Evolutionary conservation across 2,113 vertebrate genomes (phyloP).

Genomic region (Tautogolabrus adspersus): DNA sequence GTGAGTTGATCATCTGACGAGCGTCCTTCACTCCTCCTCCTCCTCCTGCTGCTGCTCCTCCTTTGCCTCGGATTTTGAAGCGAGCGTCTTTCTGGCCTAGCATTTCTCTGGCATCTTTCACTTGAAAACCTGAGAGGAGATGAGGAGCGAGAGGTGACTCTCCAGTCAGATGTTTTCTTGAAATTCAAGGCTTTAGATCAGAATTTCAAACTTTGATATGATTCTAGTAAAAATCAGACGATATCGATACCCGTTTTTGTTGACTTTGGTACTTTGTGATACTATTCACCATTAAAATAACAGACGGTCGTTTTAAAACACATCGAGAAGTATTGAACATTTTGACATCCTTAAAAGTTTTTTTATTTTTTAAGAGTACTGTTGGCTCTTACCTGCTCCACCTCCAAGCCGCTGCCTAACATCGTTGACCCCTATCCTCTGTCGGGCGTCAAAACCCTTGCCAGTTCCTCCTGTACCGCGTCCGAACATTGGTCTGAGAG

Average conservation of each 20-base stretch:
- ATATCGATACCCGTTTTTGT: too few relatives aligned
- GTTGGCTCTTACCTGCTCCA: slow-evolving; percentile 53
- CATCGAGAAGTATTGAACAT: too few relatives aligned
- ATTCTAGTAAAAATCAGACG: too few relatives aligned
- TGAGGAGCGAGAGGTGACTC: not conserved
- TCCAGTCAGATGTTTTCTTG: too few relatives aligned
- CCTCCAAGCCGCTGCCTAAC: slow-evolving; percentile 89
- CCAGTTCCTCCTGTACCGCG: slow-evolving; percentile 75
- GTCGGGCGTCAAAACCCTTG: slow-evolving; percentile 91
- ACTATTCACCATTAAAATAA: too few relatives aligned
- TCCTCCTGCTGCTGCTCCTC: slow-evolving; percentile 49
- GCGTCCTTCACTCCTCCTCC: slow-evolving; percentile 87
- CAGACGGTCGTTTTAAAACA: too few relatives aligned
- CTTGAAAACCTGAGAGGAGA: slow-evolving; percentile 71
- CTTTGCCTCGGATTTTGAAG: slow-evolving; percentile 92
- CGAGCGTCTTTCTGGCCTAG: slow-evolving; percentile 93
- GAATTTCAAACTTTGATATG: too few relatives aligned
- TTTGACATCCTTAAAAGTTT: too few relatives aligned
- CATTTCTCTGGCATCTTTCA: slow-evolving; percentile 95
- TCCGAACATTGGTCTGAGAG: slow-evolving; percentile 67
- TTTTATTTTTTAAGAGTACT: too few relatives aligned
- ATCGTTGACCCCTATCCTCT: slow-evolving; percentile 92
- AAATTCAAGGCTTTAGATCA: too few relatives aligned
- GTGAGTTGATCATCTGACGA: slow-evolving; percentile 94
- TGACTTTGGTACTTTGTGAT: too few relatives aligned